These are phyloP conservation scores for Dysidea cf. avara DNA, from an alignment of 37 sponge, comb jelly and placozoan genomes.

Conservation along the genomic window DNA sequence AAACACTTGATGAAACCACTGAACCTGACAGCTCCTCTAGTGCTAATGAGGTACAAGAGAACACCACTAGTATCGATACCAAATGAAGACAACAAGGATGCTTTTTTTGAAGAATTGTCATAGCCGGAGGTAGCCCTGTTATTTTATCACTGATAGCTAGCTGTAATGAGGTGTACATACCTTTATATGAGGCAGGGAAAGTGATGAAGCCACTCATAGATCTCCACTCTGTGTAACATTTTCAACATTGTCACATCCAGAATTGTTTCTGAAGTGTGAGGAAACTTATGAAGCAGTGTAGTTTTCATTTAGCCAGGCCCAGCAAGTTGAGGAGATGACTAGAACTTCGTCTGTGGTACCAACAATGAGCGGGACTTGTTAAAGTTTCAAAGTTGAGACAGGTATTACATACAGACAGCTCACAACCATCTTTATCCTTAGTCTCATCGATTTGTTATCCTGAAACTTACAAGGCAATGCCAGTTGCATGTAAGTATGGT, in stretches of 20 bases:
- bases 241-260: conserved; percentile 25
- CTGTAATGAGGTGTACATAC: conserved; percentile 26
- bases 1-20: not conserved
- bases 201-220: conserved; percentile 37
- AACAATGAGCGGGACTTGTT: conserved; percentile 57
- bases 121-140: conserved; percentile 29
- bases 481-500: conserved; percentile 26
- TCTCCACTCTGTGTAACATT: conserved; percentile 13
- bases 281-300: not conserved
- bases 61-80: not conserved
- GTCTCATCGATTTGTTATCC: conserved; percentile 50
- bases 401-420: conserved; percentile 23
- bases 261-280: conserved; percentile 31
- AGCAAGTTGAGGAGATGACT: conserved; percentile 10
- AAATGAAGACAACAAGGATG: conserved; percentile 22
- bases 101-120: conserved; percentile 16
- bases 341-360: conserved; percentile 54
- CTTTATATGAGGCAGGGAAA: conserved; percentile 13
- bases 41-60: not conserved
- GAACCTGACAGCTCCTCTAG: not conserved
- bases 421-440: conserved; percentile 46
- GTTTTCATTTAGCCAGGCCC: conserved; percentile 13
- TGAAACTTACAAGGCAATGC: conserved; percentile 11
- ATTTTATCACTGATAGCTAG: conserved; percentile 42
- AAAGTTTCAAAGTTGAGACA: conserved; percentile 54